Conservation (phyloP, 2,113 vertebrate species). For the Rhizomys pruinosus region DNA sequence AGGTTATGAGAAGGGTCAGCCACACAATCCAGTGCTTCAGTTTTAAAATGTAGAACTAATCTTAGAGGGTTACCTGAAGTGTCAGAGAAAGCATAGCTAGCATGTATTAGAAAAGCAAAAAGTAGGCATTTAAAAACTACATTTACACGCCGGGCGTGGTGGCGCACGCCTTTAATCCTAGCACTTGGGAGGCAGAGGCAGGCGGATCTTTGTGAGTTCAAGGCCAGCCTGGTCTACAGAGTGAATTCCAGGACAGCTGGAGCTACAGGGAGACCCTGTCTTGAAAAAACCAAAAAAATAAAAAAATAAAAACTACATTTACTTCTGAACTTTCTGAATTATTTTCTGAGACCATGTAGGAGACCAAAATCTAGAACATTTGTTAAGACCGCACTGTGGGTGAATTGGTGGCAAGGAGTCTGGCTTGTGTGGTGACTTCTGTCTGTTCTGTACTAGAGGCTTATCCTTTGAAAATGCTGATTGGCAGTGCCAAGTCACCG, state of each 20-base stretch:
- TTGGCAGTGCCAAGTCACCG: slow-evolving; percentile 84
- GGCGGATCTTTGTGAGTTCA: too few relatives aligned
- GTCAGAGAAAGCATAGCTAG: slow-evolving; percentile 33
- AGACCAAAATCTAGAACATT: slow-evolving; percentile 61
- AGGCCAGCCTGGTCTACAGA: too few relatives aligned
- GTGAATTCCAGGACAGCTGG: too few relatives aligned
- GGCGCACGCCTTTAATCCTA: too few relatives aligned
- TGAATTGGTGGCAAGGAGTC: slow-evolving; percentile 56
- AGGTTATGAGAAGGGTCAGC: slow-evolving; percentile 54
- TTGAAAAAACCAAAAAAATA: too few relatives aligned
- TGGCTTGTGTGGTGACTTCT: slow-evolving; percentile 75
- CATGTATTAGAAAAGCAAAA: slow-evolving; percentile 41
- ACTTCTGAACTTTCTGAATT: slow-evolving; percentile 63
- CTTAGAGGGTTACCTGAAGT: neutral
- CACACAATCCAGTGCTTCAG: slow-evolving; percentile 75
- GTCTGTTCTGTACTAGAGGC: slow-evolving; percentile 50
- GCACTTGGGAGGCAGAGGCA: too few relatives aligned
- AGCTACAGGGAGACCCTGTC: too few relatives aligned
- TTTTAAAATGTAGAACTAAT: slow-evolving; percentile 62
- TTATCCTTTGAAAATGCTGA: slow-evolving; percentile 61
- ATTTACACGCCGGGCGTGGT: too few relatives aligned
- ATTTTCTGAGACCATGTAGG: slow-evolving; percentile 32
- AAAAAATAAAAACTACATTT: slow-evolving; percentile 49
- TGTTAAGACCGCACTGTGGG: slow-evolving; percentile 7
- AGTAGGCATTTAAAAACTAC: slow-evolving; percentile 45